Evolutionary conservation across 2,888 invertebrate species (phyloP).

Genomic region (Alloscopus bannaensis): DNA sequence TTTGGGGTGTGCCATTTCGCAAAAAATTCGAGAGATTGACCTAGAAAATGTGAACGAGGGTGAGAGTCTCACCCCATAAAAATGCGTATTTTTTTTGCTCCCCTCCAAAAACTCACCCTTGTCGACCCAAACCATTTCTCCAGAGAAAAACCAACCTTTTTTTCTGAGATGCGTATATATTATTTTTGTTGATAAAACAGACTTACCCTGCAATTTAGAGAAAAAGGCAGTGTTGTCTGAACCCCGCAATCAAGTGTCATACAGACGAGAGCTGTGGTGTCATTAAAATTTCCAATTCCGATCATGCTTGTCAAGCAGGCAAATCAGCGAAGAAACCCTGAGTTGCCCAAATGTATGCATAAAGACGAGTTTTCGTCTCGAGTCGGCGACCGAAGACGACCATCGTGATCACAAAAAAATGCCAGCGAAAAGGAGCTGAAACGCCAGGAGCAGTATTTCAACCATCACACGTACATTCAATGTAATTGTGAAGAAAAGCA

Average conservation of each 20-base stretch:
- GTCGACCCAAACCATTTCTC: conserved; percentile 22
- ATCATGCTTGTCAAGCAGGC: conserved; percentile 2
- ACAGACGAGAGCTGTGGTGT: not conserved
- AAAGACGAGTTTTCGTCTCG: not conserved
- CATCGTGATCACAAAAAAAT: too few relatives aligned
- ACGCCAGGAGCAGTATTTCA: too few relatives aligned
- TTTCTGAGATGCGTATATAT: conserved; percentile 3
- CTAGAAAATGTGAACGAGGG: not conserved
- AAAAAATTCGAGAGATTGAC: not conserved
- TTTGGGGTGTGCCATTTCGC: too few relatives aligned
- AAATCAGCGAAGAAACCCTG: not conserved
- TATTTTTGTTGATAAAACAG: not conserved
- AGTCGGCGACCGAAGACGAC: not conserved
- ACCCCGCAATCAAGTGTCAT: too few relatives aligned
- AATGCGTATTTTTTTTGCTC: too few relatives aligned
- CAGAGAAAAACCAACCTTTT: too few relatives aligned
- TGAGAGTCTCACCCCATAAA: too few relatives aligned
- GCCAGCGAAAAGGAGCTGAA: too few relatives aligned
- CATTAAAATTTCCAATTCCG: conserved; percentile 35
- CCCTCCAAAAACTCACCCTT: not conserved
- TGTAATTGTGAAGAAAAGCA: too few relatives aligned
- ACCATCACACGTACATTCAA: too few relatives aligned
- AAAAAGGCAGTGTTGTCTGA: too few relatives aligned
- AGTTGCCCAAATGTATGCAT: not conserved
- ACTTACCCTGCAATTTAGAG: too few relatives aligned